Percentiles rank a stretch among this genome's conserved stretches.
Evolutionary conservation across 2,113 vertebrate genomes (phyloP).

Genomic region (Myiozetetes cayanensis): DNA sequence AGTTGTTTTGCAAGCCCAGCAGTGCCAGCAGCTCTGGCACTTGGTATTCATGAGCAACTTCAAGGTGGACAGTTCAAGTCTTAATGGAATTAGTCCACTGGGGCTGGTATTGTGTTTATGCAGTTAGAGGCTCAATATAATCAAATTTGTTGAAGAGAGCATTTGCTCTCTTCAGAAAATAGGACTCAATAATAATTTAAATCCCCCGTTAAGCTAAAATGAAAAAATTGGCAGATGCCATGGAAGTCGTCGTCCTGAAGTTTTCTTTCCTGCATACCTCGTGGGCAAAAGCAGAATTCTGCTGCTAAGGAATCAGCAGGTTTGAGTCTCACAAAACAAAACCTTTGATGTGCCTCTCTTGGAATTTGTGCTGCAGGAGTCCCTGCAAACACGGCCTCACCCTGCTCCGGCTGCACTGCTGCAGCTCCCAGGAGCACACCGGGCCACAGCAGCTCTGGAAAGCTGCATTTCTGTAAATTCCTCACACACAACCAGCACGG

Average conservation of each 20-base stretch:
- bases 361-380: background rate
- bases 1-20: background rate
- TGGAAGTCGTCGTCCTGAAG: background rate
- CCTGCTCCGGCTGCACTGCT: accelerated
- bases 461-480: background rate
- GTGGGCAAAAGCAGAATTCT: background rate
- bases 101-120: conserved; percentile 45
- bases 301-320: background rate
- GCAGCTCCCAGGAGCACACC: background rate
- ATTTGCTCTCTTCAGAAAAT: conserved; percentile 51
- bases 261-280: background rate
- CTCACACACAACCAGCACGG: accelerated
- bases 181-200: conserved; percentile 58
- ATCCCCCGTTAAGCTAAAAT: conserved; percentile 23
- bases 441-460: background rate
- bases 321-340: background rate
- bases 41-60: conserved; percentile 56
- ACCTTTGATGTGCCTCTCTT: background rate
- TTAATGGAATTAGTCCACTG: conserved; percentile 69
- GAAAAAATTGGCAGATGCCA: conserved; percentile 53
- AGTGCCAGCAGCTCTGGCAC: background rate
- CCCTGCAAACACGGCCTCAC: background rate
- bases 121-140: conserved; percentile 60
- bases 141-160: conserved; percentile 40
- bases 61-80: conserved; percentile 46